phyloP scores from a whole-genome alignment of 2,113 vertebrate genomes.

The Ictalurus furcatus region DNA sequence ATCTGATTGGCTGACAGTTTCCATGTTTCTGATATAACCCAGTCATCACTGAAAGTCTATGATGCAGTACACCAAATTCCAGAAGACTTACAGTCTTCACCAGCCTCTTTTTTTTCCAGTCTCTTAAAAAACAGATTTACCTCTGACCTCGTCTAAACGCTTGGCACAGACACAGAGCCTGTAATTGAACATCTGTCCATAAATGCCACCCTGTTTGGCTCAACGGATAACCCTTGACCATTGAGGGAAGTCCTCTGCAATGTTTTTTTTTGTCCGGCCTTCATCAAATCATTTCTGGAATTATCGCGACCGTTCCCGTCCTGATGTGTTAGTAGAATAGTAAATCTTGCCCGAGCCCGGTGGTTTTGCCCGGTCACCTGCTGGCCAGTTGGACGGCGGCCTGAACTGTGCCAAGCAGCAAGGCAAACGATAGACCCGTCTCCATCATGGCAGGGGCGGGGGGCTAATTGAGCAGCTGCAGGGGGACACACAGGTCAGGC shows the following conservation, averaged over 20 bases:
- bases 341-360: conserved; percentile 59
- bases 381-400: conserved; percentile 63
- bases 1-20: not conserved
- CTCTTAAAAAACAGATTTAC: not conserved
- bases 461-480: conserved; percentile 74
- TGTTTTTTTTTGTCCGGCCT: conserved; percentile 45
- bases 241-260: conserved; percentile 49
- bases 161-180: conserved; percentile 43
- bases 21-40: not conserved
- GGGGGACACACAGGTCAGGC: conserved; percentile 68
- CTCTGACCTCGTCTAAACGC: conserved; percentile 19
- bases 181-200: conserved; percentile 66
- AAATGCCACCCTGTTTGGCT: conserved; percentile 51
- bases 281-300: conserved; percentile 60
- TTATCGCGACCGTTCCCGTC: conserved; percentile 60
- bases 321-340: conserved; percentile 59
- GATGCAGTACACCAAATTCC: not conserved
- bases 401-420: conserved; percentile 44
- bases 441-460: conserved; percentile 55
- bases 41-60: not conserved
- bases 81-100: not conserved
- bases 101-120: too few species aligned
- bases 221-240: conserved; percentile 57
- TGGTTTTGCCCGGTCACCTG: conserved; percentile 60
- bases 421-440: conserved; percentile 44